Evolutionary conservation across 1,140 invertebrate genomes (phyloP), one percentile per base, ranked within the genome.

Genomic region (Cydia fagiglandana): DNA sequence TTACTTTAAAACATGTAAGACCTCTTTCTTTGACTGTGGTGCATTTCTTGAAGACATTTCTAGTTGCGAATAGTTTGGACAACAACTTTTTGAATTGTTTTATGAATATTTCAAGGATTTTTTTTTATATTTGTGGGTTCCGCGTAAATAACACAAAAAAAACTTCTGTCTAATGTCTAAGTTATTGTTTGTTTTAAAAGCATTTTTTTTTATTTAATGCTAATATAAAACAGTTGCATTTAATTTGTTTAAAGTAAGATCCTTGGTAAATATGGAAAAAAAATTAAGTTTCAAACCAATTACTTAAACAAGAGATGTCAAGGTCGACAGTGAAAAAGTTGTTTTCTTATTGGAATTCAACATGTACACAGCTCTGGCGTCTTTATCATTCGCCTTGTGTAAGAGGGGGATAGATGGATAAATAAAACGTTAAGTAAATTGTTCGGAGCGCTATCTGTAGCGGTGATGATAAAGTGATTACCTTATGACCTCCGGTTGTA

Each of bases 391-490:
- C n/a, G 56, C 56, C 17, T 24, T 24, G 56, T 24, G 56, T 3
- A 64, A 75, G 80, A n/a, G 73, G 50, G 84, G 88, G 76, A 76
- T 85, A 79, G 87, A 87, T 78, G 61, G 64, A 68, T 53, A 78
- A 80, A 77, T 79, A 79, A 79, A 81, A 78, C 79, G 78, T 81
- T 80, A 47, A 80, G 78, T 78, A 83, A 76, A 77, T 73, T 50
- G 75, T 73, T 79, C 79, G 73, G 76, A 77, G 77, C 76, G 76
- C 78, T 80, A 81, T 82, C 76, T 78, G 78, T 78, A 75, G 83
- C 83, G 83, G 77, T 74, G 78, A 81, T 82, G 82, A 84, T 88
- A 86, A 87, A 86, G 83, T 84, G 81, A 87, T 88, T 88, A 88
- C 88, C 84, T 87, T 34, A 79, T 89, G 88, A 91, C 86, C 79